A percentile compares a stretch with the other conserved stretches of the same genome.
phyloP scores from a whole-genome alignment of 2,113 vertebrate genomes.

The Pseudolaguvia tuberculata region DNA sequence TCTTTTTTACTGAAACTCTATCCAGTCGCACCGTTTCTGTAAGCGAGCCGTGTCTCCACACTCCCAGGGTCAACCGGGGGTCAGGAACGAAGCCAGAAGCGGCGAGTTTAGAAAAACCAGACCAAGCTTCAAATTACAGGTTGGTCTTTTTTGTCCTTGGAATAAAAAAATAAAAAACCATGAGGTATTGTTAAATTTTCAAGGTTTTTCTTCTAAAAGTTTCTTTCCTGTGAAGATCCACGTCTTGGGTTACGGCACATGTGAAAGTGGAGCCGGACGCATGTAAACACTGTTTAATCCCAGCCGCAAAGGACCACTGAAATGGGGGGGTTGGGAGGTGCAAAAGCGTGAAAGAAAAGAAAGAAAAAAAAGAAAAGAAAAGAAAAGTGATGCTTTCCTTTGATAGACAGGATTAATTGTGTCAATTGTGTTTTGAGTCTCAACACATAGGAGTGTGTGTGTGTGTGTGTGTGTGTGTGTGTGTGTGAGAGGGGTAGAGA shows the following conservation, averaged over 20 bases:
- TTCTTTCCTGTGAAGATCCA: conserved; percentile 18
- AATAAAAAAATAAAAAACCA: background rate
- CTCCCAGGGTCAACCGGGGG: background rate
- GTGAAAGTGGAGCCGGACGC: conserved; percentile 36
- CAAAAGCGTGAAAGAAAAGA: too few relatives aligned
- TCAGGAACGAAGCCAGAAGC: conserved; percentile 27
- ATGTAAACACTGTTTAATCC: conserved; percentile 33
- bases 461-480: too few relatives aligned
- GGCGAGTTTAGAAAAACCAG: conserved; percentile 13
- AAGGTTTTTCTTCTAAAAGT: conserved; percentile 34
- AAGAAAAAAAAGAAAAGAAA: background rate
- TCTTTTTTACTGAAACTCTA: background rate
- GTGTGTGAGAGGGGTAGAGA: too few relatives aligned
- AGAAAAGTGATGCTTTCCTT: background rate
- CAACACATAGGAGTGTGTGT: too few relatives aligned
- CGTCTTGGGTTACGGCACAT: conserved; percentile 36
- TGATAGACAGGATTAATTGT: too few relatives aligned
- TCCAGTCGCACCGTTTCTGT: background rate
- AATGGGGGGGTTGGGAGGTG: background rate
- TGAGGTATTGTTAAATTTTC: conserved; percentile 27
- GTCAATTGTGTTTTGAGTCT: conserved; percentile 13
- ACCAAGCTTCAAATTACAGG: conserved; percentile 36
- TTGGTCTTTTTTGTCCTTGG: conserved; percentile 20
- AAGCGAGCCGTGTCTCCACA: background rate
- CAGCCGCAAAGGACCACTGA: conserved; percentile 26